A percentile compares a stretch with the other conserved stretches of the same genome.
phyloP scores from a whole-genome alignment of 2,888 invertebrate species.

The Acanthosepion pharaonis region DNA sequence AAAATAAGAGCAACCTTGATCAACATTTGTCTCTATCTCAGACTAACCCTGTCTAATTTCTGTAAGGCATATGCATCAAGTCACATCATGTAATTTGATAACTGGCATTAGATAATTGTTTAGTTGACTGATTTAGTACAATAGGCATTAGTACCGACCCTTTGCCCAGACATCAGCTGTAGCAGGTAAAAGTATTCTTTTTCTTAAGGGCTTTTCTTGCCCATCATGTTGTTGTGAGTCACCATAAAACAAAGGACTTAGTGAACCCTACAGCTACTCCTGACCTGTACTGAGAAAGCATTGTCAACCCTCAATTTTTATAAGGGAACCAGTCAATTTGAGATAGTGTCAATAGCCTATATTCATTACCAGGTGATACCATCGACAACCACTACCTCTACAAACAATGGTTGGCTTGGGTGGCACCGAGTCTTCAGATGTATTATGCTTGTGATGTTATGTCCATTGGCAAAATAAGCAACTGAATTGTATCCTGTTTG shows the following conservation, averaged over 20 bases:
- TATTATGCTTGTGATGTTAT: not conserved
- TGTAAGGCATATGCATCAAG: slow-evolving; percentile 1
- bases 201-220: not conserved
- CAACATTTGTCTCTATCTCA: not conserved
- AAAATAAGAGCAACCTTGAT: no score
- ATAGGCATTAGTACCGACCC: slow-evolving; percentile 20
- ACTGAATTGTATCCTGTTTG: slow-evolving; percentile 33
- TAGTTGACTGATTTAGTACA: slow-evolving; percentile 15
- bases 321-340: slow-evolving; percentile 20
- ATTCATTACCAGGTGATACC: not conserved
- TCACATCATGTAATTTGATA: not conserved
- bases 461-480: not conserved
- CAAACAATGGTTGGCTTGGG: slow-evolving; percentile 11
- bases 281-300: not conserved
- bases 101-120: slow-evolving; percentile 33
- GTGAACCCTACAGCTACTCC: not conserved
- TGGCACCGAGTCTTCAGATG: not conserved
- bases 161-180: not conserved
- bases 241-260: not conserved
- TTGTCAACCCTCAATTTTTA: not conserved
- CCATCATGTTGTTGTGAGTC: not conserved
- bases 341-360: not conserved
- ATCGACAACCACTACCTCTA: not conserved
- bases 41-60: not conserved
- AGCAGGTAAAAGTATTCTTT: not conserved